Percentiles rank a stretch among this genome's conserved stretches.
phyloP scores from a whole-genome alignment of 2,797 vertebrate genomes.

The Oceanodroma leucorhoa region DNA sequence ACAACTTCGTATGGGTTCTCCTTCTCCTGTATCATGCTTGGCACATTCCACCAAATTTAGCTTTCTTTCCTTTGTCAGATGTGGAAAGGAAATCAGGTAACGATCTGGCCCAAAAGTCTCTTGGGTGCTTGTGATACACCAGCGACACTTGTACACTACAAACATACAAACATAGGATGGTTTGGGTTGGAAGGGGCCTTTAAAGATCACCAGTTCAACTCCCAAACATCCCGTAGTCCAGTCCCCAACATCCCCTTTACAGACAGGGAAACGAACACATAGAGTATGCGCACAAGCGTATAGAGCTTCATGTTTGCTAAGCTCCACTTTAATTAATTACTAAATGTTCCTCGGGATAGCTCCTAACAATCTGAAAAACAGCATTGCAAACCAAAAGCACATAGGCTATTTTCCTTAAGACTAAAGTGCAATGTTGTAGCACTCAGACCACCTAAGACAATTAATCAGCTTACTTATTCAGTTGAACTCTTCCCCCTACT shows the following conservation, averaged over 20 bases:
- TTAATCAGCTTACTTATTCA: constrained; percentile 1
- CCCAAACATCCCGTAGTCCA: not conserved
- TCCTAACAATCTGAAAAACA: not conserved
- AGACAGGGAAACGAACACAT: not conserved
- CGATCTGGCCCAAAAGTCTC: not conserved
- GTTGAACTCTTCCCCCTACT: not conserved
- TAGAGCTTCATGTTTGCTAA: not conserved
- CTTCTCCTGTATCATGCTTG: not conserved
- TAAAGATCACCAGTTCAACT: not conserved
- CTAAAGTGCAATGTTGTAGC: not conserved
- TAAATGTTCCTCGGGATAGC: not conserved
- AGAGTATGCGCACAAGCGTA: not conserved
- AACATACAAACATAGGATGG: not conserved
- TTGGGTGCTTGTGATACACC: not conserved
- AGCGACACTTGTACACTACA: not conserved
- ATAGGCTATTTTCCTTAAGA: not conserved
- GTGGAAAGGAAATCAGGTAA: not conserved
- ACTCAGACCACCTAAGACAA: not conserved
- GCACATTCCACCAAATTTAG: not conserved
- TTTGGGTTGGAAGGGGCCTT: not conserved
- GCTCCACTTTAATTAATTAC: not conserved
- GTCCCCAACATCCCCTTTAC: not conserved
- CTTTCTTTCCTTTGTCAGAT: not conserved
- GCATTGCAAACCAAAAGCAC: not conserved
- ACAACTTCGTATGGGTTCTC: not conserved